Percentiles rank a stretch among this genome's conserved stretches.
These are phyloP conservation scores for Neopipo cinnamomea DNA, from an alignment of 2,113 vertebrate genomes.

Conservation along the genomic window DNA sequence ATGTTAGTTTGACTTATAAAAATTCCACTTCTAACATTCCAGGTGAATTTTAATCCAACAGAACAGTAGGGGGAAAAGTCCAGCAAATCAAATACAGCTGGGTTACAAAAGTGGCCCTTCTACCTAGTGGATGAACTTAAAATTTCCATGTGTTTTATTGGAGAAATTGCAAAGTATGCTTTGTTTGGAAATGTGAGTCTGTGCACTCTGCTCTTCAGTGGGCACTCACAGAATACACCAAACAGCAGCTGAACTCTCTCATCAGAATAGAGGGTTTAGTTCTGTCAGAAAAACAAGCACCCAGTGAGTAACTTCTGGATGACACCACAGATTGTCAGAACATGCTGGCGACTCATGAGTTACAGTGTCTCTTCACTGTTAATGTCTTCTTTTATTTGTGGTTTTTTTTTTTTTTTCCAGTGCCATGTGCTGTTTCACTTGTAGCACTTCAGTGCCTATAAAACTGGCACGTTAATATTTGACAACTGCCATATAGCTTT, in stretches of 20 bases:
- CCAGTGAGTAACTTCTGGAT: not conserved
- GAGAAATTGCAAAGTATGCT: not conserved
- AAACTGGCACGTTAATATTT: not conserved
- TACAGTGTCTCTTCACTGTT: not conserved
- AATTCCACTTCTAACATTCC: not conserved
- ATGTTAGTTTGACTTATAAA: not conserved
- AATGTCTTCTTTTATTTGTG: not conserved
- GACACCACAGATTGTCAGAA: fast-evolving
- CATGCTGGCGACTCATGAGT: fast-evolving
- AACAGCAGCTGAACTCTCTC: not conserved
- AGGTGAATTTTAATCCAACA: not conserved
- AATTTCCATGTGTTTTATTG: not conserved
- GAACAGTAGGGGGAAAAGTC: not conserved
- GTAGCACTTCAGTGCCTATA: not conserved
- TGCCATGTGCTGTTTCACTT: not conserved
- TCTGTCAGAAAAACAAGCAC: not conserved
- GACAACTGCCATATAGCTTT: not conserved
- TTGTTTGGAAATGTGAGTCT: not conserved
- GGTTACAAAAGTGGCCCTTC: not conserved
- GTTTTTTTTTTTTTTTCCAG: not conserved
- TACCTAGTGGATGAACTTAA: not conserved
- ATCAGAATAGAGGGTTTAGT: not conserved
- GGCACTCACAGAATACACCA: not conserved
- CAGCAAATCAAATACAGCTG: not conserved
- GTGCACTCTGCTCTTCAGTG: not conserved